Conservation (phyloP, 2,113 vertebrate species). For the Oophaga pumilio region DNA sequence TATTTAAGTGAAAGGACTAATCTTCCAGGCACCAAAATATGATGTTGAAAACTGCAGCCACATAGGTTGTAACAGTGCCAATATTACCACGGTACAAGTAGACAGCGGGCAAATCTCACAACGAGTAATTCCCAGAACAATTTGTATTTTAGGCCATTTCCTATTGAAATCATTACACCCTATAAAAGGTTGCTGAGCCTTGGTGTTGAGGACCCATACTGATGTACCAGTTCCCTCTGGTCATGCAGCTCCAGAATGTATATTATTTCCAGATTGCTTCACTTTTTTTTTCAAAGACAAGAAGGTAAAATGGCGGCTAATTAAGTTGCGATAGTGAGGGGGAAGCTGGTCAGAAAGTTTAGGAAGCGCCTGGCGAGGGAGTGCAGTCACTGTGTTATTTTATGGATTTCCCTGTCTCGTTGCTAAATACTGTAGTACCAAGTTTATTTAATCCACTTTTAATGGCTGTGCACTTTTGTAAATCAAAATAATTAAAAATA, state of each 20-base stretch:
- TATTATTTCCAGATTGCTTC: background rate
- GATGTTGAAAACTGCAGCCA: too few relatives aligned
- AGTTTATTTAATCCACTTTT: conserved; percentile 83
- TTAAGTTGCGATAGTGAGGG: background rate
- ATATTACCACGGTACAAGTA: too few relatives aligned
- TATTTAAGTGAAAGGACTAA: too few relatives aligned
- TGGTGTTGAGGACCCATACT: background rate
- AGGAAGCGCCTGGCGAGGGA: conserved; percentile 9
- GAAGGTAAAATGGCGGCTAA: background rate
- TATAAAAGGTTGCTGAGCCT: background rate
- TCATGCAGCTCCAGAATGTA: background rate
- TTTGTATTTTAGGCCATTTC: too few relatives aligned
- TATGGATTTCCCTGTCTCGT: conserved; percentile 77
- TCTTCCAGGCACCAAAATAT: too few relatives aligned
- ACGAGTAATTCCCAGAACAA: too few relatives aligned
- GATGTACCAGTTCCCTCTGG: background rate
- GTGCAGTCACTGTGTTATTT: conserved; percentile 63
- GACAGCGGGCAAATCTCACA: too few relatives aligned
- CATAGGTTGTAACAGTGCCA: too few relatives aligned
- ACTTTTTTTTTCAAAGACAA: background rate
- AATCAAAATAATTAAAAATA: conserved; percentile 91
- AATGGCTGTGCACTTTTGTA: conserved; percentile 79
- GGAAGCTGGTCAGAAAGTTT: background rate
- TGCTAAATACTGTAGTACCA: conserved; percentile 75
- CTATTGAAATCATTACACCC: too few relatives aligned